Conservation (phyloP, 2,888 invertebrate species). For the Zygogramma bicolorata region DNA sequence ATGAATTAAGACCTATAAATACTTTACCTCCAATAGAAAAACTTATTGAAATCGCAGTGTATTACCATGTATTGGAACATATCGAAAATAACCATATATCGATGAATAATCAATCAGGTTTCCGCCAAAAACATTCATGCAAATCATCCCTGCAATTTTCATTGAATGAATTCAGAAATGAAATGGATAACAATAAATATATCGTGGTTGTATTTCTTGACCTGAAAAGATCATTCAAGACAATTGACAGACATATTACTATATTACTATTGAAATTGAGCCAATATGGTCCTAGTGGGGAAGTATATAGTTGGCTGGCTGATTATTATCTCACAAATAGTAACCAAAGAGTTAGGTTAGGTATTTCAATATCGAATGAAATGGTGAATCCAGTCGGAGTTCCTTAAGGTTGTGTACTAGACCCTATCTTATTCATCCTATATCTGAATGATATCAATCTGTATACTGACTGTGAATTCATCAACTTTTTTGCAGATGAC, state of each 20-base stretch:
- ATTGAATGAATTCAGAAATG: background rate
- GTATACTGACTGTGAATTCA: slow-evolving; percentile 5
- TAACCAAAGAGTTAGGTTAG: background rate
- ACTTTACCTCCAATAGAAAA: background rate
- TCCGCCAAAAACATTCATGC: background rate
- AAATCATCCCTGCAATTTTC: background rate
- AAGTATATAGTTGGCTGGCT: background rate
- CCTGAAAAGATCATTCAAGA: background rate
- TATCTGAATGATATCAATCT: slow-evolving; percentile 6
- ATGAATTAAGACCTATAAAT: background rate
- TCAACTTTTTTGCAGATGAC: slow-evolving; percentile 20
- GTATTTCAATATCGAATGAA: background rate
- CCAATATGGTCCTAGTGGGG: background rate
- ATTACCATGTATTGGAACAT: slow-evolving; percentile 6
- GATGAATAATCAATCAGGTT: slow-evolving; percentile 11
- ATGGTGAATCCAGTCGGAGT: background rate
- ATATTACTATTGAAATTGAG: background rate
- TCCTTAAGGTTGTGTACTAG: background rate
- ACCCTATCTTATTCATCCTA: slow-evolving; percentile 3
- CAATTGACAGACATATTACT: background rate
- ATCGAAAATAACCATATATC: slow-evolving; percentile 11
- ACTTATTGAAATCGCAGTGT: background rate
- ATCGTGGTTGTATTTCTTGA: background rate
- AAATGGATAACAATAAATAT: background rate
- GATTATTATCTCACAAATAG: background rate